phyloP scores from a whole-genome alignment of 2,888 invertebrate species.

The Xylota segnis region DNA sequence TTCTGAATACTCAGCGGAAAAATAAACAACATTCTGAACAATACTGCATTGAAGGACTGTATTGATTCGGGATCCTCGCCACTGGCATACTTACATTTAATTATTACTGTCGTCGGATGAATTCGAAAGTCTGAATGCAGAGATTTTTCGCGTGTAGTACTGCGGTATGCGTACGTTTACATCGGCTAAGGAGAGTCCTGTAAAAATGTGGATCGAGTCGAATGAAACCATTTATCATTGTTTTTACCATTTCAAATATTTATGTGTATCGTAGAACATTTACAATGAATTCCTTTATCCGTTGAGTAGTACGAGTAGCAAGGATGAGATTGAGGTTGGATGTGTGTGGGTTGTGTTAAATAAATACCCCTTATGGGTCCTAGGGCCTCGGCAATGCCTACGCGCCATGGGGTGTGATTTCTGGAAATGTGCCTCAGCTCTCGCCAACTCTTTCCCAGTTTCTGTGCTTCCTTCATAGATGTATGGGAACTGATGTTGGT shows the following conservation, averaged over 20 bases:
- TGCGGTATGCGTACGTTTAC: background rate
- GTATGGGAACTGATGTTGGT: no score
- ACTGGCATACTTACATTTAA: conserved; percentile 18
- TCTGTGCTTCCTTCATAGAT: no score
- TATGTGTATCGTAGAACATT: conserved; percentile 24
- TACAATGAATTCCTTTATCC: background rate
- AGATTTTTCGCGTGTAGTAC: background rate
- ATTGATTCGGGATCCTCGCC: conserved; percentile 22
- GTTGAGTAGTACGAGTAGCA: no score
- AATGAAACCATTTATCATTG: conserved; percentile 13
- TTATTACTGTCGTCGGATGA: background rate
- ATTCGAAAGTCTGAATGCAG: background rate
- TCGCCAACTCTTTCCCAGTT: no score
- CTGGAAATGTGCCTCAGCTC: no score
- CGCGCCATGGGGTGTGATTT: no score
- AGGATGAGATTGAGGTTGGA: no score
- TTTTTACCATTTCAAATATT: conserved; percentile 30
- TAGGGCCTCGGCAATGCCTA: no score
- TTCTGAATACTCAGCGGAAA: background rate
- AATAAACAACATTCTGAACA: background rate
- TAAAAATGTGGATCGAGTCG: conserved; percentile 14
- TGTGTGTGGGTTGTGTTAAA: no score
- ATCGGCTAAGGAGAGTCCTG: background rate
- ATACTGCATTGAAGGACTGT: background rate
- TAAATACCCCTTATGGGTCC: no score